Evolutionary conservation across 2,113 vertebrate species (phyloP), one percentile per base, ranked within the genome.

Genomic region (Manacus vitellinus): DNA sequence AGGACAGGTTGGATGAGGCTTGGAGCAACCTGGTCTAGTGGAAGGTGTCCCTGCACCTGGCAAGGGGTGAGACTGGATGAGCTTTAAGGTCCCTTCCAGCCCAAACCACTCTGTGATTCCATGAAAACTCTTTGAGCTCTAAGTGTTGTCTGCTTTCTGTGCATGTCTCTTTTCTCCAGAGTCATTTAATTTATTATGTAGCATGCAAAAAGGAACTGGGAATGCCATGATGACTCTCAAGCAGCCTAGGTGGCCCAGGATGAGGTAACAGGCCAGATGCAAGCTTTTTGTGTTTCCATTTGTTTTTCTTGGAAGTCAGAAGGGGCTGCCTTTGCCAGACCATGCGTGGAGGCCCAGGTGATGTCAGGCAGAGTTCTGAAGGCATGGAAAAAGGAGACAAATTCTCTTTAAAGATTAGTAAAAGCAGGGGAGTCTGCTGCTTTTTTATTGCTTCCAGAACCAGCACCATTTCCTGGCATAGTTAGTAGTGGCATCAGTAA

Each of bases 231-330:
- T 1, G 9, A 55, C 14, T 81, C 47, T 14, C 33, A 30, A 51
- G 43, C 84, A 84, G 84, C 43, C 65, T 52, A 24, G 88, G 85
- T 93, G 87, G 89, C 66, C 0, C 0, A 66, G 81, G 43, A 85
- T 97, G 95, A 96, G 94, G 94, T 96, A 91, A 95, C 43, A 87
- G 58, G 59, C 72, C 80, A 96, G 67, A 84, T 89, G 80, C 37
- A 91, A 94, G 39, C 12, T 27, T 89, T 87, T 17, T 61, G 44
- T 55, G 55, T 89, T 81, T 67, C 73, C 66, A 71, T 91, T 89
- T 96, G 80, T 89, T 93, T 94, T 89, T 87, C 77, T 95, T 97
- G 96, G 96, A 95, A 91, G 56, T 87, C 52, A 74, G n/a, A 55
- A 61, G 74, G 30, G 9, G 37, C n/a, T 65, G 51, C 74, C 52